Evolutionary conservation across 2,797 vertebrate species (phyloP).

Genomic region (Sebastes matsubarae): DNA sequence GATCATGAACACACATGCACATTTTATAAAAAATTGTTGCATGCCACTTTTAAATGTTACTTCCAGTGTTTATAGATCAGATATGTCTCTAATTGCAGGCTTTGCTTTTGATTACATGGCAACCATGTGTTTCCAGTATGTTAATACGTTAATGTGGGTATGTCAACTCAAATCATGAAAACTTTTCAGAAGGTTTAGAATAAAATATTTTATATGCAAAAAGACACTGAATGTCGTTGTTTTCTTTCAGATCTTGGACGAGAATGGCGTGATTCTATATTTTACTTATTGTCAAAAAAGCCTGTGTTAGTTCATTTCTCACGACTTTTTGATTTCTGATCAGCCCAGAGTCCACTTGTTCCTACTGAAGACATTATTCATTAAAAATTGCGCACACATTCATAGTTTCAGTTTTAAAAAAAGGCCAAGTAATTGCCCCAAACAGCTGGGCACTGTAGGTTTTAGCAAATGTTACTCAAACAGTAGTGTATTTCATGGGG

Average conservation of each 20-base stretch:
- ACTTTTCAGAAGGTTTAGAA: conserved; percentile 71
- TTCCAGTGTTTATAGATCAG: conserved; percentile 49
- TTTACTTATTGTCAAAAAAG: not conserved
- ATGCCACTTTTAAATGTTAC: conserved; percentile 67
- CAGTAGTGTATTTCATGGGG: not conserved
- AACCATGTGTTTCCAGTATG: conserved; percentile 41
- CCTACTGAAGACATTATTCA: not conserved
- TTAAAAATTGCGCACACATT: not conserved
- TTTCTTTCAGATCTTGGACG: conserved; percentile 1
- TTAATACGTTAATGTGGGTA: conserved; percentile 48
- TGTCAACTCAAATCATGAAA: conserved; percentile 49
- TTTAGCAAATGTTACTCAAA: not conserved
- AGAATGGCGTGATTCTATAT: not conserved
- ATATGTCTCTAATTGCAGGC: conserved; percentile 40
- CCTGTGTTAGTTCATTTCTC: not conserved
- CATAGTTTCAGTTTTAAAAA: not conserved
- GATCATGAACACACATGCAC: conserved; percentile 20
- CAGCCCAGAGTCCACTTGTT: not conserved
- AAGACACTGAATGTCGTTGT: not conserved
- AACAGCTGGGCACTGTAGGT: not conserved
- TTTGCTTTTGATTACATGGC: conserved; percentile 51
- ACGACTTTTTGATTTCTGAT: not conserved
- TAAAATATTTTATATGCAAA: conserved; percentile 74
- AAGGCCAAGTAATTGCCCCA: not conserved
- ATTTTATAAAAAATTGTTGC: conserved; percentile 55